Percentiles rank a stretch among this genome's conserved stretches.
phyloP scores from a whole-genome alignment of 2,888 invertebrate genomes.

The Apodemia hepburni region DNA sequence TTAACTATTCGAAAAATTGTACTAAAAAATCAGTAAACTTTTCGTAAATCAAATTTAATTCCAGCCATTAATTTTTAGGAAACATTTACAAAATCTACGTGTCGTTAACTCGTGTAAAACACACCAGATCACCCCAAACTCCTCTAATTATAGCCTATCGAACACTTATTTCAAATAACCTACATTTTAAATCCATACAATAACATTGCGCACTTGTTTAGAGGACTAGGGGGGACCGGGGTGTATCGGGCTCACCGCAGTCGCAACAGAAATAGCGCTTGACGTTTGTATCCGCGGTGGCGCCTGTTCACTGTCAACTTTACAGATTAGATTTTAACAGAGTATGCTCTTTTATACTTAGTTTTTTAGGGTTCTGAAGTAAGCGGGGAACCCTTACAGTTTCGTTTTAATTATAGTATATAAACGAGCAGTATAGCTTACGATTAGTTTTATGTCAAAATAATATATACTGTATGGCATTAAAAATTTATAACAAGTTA shows the following conservation, averaged over 20 bases:
- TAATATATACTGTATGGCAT: too few species aligned
- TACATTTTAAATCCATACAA: slow-evolving; percentile 53
- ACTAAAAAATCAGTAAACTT: background rate
- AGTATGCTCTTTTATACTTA: slow-evolving; percentile 32
- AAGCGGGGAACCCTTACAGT: too few species aligned
- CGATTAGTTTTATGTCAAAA: too few species aligned
- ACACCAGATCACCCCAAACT: slow-evolving; percentile 17
- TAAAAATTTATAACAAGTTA: too few species aligned
- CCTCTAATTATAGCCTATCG: slow-evolving; percentile 25
- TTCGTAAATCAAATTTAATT: background rate
- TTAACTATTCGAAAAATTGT: background rate
- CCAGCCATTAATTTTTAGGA: background rate
- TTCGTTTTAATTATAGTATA: too few species aligned
- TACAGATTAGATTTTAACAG: slow-evolving; percentile 46
- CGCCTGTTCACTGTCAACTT: slow-evolving; percentile 79
- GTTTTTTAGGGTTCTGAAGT: too few species aligned
- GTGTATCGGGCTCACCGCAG: slow-evolving; percentile 43
- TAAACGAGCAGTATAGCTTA: too few species aligned
- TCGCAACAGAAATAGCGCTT: slow-evolving; percentile 75
- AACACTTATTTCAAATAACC: slow-evolving; percentile 45
- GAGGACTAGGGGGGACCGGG: slow-evolving; percentile 40
- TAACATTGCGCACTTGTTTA: slow-evolving; percentile 53
- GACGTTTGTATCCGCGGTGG: slow-evolving; percentile 77
- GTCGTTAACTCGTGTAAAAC: slow-evolving; percentile 12
- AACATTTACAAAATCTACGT: background rate